Conservation (phyloP, 2,113 vertebrate genomes). For the Cyanoramphus novaezelandiae region DNA sequence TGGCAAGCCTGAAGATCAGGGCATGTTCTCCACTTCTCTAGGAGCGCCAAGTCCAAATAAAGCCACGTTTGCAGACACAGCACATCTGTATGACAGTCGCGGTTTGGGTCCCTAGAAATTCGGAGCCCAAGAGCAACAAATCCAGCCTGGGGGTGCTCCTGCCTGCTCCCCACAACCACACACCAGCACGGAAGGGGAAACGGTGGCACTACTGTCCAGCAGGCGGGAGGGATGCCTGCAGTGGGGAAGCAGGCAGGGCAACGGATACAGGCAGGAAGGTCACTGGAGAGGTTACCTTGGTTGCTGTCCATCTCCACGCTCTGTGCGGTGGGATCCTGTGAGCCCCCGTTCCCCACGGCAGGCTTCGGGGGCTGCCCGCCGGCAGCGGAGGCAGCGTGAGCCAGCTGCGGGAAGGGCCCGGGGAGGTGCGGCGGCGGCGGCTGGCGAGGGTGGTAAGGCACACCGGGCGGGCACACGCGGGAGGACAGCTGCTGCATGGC, state of each 20-base stretch:
- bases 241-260: neutral
- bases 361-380: conserved; percentile 55
- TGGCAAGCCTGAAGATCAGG: neutral
- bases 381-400: conserved; percentile 62
- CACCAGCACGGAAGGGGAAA: accelerated
- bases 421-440: conserved; percentile 65
- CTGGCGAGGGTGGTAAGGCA: conserved; percentile 77
- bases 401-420: conserved; percentile 78
- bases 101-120: neutral
- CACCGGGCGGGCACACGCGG: conserved; percentile 84
- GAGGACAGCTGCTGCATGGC: conserved; percentile 97
- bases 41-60: neutral
- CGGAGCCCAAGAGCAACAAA: neutral
- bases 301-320: conserved; percentile 52
- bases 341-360: conserved; percentile 39
- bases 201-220: accelerated
- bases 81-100: neutral
- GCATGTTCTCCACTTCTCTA: neutral
- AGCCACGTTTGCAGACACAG: neutral
- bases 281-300: conserved; percentile 47
- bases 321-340: conserved; percentile 21
- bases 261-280: neutral
- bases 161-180: accelerated
- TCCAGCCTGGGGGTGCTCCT: neutral
- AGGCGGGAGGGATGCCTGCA: neutral